phyloP scores from a whole-genome alignment of 2,113 vertebrate species.

The Antennarius striatus region DNA sequence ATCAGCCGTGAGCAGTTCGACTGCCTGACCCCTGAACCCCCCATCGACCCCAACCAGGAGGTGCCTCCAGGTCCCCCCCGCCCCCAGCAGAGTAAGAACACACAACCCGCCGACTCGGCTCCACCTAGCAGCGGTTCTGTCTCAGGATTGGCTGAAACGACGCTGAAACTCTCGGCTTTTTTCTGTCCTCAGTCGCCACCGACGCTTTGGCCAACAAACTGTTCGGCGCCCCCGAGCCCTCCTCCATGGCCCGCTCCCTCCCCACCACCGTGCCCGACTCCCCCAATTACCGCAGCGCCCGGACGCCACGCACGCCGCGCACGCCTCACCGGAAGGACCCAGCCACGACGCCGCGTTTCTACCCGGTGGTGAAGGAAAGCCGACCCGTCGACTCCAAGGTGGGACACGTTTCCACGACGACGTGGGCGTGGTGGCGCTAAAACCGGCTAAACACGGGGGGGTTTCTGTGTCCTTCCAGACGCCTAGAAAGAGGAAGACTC shows the following conservation, averaged over 20 bases:
- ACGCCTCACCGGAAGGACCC: slow-evolving; percentile 94
- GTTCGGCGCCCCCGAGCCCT: slow-evolving; percentile 93
- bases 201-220: slow-evolving; percentile 97
- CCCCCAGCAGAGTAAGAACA: slow-evolving; percentile 89
- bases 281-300: slow-evolving; percentile 90
- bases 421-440: no score
- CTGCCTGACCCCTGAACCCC: slow-evolving; percentile 95
- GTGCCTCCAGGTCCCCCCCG: slow-evolving; percentile 93
- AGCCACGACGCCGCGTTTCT: slow-evolving; percentile 93
- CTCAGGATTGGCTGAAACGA: neutral
- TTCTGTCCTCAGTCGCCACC: slow-evolving; percentile 85
- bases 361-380: slow-evolving; percentile 97
- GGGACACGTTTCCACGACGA: neutral
- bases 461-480: slow-evolving; percentile 78
- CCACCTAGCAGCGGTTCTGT: neutral
- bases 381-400: slow-evolving; percentile 96
- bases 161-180: neutral
- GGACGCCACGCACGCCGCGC: slow-evolving; percentile 94
- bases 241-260: slow-evolving; percentile 90
- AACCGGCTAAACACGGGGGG: neutral
- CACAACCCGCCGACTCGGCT: neutral
- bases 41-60: slow-evolving; percentile 96
- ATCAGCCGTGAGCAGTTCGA: slow-evolving; percentile 97
- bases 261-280: slow-evolving; percentile 97
- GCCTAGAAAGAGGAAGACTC: slow-evolving; percentile 95